Evolutionary conservation across 2,113 vertebrate genomes (phyloP).

Genomic region (Ictalurus punctatus): DNA sequence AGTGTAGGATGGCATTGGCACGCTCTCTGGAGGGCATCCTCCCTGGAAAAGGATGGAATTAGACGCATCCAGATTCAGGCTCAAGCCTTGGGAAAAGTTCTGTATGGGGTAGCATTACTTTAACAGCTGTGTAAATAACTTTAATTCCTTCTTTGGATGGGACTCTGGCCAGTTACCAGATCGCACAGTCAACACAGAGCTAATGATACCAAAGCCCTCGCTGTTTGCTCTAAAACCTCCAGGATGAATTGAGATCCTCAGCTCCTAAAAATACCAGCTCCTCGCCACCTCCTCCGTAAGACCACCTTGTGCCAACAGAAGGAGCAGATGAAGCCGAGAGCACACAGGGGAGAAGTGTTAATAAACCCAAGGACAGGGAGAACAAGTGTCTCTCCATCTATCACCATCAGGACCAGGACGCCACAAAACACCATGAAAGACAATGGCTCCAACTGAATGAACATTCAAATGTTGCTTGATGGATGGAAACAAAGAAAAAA

Average conservation of each 20-base stretch:
- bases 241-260: constrained; percentile 48
- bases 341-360: constrained; percentile 53
- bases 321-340: constrained; percentile 49
- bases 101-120: constrained; percentile 69
- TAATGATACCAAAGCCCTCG: constrained; percentile 63
- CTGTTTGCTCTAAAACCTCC: constrained; percentile 55
- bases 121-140: constrained; percentile 72
- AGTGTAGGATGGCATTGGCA: constrained; percentile 49
- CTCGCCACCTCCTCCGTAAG: constrained; percentile 40
- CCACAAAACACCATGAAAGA: constrained; percentile 51
- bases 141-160: constrained; percentile 67
- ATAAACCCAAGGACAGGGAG: constrained; percentile 55
- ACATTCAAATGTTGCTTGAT: constrained; percentile 44
- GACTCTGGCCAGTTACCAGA: constrained; percentile 43
- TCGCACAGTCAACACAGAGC: constrained; percentile 57
- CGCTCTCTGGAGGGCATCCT: constrained; percentile 40
- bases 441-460: constrained; percentile 49
- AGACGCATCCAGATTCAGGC: constrained; percentile 47
- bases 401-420: constrained; percentile 51
- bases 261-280: constrained; percentile 56
- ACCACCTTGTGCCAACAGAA: constrained; percentile 51
- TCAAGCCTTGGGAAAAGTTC: constrained; percentile 42
- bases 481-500: constrained; percentile 35
- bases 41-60: constrained; percentile 46
- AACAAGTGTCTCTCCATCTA: constrained; percentile 58